phyloP scores from a whole-genome alignment of 1,140 invertebrate genomes.

The Heliothis subflexa region DNA sequence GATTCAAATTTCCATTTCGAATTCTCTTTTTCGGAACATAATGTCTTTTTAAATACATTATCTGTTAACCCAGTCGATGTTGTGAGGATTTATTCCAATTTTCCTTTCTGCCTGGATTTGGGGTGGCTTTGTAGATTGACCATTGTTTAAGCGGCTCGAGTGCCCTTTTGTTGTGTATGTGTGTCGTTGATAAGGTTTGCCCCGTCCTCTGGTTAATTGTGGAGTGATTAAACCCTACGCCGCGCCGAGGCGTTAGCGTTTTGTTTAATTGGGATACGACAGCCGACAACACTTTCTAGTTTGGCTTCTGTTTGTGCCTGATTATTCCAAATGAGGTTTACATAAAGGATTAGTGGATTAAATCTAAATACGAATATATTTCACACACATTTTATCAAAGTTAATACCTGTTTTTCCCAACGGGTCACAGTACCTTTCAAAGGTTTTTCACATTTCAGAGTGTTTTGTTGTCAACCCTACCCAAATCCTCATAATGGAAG shows the following conservation, averaged over 20 bases:
- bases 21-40: conserved; percentile 32
- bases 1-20: conserved; percentile 23
- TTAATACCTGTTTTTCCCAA: no score
- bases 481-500: no score
- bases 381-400: no score
- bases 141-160: conserved; percentile 44
- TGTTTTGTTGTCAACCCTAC: no score
- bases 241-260: conserved; percentile 32
- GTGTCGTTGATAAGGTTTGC: conserved; percentile 40
- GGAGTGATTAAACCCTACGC: conserved; percentile 41
- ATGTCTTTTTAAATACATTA: conserved; percentile 43
- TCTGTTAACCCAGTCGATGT: conserved; percentile 36
- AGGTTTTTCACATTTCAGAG: no score
- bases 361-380: background rate
- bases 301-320: conserved; percentile 7
- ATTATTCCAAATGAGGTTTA: background rate
- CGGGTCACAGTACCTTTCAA: no score
- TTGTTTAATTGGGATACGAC: conserved; percentile 37
- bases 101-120: conserved; percentile 39
- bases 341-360: background rate
- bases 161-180: conserved; percentile 45
- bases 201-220: conserved; percentile 37
- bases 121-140: conserved; percentile 42
- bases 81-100: conserved; percentile 37
- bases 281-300: background rate